These are phyloP conservation scores for Burhinus bistriatus DNA, from an alignment of 2,113 vertebrate genomes.

Conservation along the genomic window DNA sequence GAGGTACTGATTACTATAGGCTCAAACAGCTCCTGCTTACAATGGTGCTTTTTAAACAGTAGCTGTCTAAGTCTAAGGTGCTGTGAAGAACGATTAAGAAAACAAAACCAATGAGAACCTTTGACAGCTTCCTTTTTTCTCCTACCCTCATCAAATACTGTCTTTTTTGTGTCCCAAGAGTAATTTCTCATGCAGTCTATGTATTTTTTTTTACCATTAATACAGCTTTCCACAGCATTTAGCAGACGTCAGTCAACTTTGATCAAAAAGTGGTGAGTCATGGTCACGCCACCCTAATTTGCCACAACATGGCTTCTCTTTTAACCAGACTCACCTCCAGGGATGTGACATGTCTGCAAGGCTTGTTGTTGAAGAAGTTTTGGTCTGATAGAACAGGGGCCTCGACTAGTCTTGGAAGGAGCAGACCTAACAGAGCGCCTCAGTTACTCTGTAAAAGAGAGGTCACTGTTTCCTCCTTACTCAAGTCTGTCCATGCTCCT, in stretches of 20 bases:
- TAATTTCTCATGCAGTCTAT: background rate
- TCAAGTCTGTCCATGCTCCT: background rate
- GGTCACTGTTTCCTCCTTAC: background rate
- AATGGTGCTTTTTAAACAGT: background rate
- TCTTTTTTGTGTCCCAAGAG: background rate
- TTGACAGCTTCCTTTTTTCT: background rate
- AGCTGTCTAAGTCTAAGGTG: background rate
- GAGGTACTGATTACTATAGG: background rate
- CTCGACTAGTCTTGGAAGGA: background rate
- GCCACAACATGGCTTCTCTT: background rate
- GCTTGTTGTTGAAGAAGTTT: background rate
- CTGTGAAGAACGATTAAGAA: background rate
- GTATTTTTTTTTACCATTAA: background rate
- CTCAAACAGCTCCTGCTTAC: background rate
- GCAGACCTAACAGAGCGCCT: background rate
- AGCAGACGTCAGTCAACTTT: background rate
- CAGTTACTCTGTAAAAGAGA: background rate
- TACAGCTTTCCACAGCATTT: background rate
- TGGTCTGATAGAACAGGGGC: background rate
- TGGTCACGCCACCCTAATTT: background rate
- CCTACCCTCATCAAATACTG: background rate
- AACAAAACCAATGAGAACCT: background rate
- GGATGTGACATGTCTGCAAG: background rate
- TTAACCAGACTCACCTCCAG: background rate
- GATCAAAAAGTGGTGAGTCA: background rate